These are phyloP conservation scores for Phrixothrix hirtus DNA, from an alignment of 2,888 invertebrate genomes.

Conservation along the genomic window DNA sequence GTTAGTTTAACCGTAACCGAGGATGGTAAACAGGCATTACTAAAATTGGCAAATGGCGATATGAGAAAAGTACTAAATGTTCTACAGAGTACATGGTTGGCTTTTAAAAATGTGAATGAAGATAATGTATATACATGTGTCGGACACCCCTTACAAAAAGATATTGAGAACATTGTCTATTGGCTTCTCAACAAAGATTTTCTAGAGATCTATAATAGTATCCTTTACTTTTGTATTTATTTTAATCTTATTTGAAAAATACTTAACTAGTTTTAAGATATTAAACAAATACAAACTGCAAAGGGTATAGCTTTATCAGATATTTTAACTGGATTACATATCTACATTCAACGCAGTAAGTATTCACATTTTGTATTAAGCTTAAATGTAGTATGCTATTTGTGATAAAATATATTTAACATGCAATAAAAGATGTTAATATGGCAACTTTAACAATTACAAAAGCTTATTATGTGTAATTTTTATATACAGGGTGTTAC, in stretches of 20 bases:
- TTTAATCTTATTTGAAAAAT: neutral
- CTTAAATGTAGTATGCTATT: no score
- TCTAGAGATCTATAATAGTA: constrained; percentile 76
- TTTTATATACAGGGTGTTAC: no score
- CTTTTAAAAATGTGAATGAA: constrained; percentile 86
- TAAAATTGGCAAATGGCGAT: constrained; percentile 91
- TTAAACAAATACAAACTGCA: constrained; percentile 79
- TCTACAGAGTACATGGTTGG: constrained; percentile 93
- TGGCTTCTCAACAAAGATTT: constrained; percentile 83
- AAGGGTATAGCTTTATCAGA: constrained; percentile 94
- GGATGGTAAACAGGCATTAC: constrained; percentile 86
- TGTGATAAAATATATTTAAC: no score
- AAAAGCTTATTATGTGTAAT: no score
- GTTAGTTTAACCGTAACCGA: constrained; percentile 79
- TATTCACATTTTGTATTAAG: no score
- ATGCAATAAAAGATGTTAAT: no score
- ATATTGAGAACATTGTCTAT: constrained; percentile 86
- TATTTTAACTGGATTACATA: constrained; percentile 89
- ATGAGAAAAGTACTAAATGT: constrained; percentile 98
- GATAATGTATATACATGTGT: constrained; percentile 94
- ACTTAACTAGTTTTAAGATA: constrained; percentile 58
- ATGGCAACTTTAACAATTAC: no score
- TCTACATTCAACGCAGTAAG: constrained; percentile 84
- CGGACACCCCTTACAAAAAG: constrained; percentile 89
- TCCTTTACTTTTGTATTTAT: constrained; percentile 58